These are phyloP conservation scores for Xylocampa areola DNA, from an alignment of 2,888 invertebrate species.

Conservation along the genomic window DNA sequence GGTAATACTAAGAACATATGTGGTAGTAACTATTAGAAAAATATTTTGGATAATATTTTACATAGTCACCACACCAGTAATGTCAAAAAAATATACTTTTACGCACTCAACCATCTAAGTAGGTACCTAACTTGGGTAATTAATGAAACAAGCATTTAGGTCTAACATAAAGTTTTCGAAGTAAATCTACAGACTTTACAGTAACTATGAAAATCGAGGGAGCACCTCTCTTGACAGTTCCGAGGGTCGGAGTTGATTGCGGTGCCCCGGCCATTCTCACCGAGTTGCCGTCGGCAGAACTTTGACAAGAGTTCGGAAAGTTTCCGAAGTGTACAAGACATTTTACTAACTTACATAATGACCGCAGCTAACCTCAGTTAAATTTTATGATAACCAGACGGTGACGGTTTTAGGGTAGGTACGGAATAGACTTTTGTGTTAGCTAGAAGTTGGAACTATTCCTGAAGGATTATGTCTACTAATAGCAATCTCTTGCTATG, in stretches of 20 bases:
- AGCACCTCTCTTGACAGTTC: background rate
- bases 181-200: background rate
- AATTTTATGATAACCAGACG: conserved; percentile 35
- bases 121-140: background rate
- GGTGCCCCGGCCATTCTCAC: conserved; percentile 14
- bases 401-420: background rate
- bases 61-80: no score
- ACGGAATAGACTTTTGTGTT: background rate
- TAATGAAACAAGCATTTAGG: conserved; percentile 3
- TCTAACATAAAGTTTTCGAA: background rate
- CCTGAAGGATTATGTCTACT: no score
- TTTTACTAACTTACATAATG: conserved; percentile 42
- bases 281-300: conserved; percentile 34
- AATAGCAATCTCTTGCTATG: no score
- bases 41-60: no score
- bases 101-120: background rate
- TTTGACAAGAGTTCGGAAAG: conserved; percentile 48
- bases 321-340: conserved; percentile 36
- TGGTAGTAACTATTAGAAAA: no score
- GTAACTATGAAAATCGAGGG: conserved; percentile 2
- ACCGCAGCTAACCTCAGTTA: conserved; percentile 27
- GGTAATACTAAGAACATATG: no score
- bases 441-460: background rate
- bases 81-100: no score
- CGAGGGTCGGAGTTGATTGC: conserved; percentile 19